phyloP scores from a whole-genome alignment of 2,888 invertebrate species.

The Halictus quadricinctus region DNA sequence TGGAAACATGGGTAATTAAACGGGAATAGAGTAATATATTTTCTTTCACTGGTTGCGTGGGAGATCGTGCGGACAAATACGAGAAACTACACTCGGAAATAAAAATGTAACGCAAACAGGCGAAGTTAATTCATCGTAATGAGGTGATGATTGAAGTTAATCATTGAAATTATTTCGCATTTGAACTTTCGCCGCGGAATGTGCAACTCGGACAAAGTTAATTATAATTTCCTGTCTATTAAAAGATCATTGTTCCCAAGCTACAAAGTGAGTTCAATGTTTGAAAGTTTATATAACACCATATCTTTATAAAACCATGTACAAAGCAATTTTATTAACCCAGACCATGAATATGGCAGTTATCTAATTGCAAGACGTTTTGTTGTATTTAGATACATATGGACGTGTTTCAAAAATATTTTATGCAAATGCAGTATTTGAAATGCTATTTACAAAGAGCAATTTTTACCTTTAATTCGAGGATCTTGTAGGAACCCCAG shows the following conservation, averaged over 20 bases:
- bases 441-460: not conserved
- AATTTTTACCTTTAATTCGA: not conserved
- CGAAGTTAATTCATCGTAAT: not conserved
- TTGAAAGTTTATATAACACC: not conserved
- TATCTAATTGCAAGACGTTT: too few relatives aligned
- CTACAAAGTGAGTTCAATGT: not conserved
- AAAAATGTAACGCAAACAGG: not conserved
- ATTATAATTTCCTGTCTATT: not conserved
- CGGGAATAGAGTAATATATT: not conserved
- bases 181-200: not conserved
- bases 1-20: not conserved
- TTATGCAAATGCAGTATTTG: not conserved
- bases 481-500: conserved; percentile 3
- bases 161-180: not conserved
- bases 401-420: not conserved
- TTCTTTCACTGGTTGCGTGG: not conserved
- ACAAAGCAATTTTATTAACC: too few relatives aligned
- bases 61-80: not conserved
- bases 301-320: not conserved
- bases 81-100: not conserved
- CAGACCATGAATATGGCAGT: too few relatives aligned
- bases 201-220: not conserved
- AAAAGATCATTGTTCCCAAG: not conserved
- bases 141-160: not conserved
- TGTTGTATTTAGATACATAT: too few relatives aligned